Evolutionary conservation across 2,113 vertebrate species (phyloP).

Genomic region (Himantopus leucocephalus): DNA sequence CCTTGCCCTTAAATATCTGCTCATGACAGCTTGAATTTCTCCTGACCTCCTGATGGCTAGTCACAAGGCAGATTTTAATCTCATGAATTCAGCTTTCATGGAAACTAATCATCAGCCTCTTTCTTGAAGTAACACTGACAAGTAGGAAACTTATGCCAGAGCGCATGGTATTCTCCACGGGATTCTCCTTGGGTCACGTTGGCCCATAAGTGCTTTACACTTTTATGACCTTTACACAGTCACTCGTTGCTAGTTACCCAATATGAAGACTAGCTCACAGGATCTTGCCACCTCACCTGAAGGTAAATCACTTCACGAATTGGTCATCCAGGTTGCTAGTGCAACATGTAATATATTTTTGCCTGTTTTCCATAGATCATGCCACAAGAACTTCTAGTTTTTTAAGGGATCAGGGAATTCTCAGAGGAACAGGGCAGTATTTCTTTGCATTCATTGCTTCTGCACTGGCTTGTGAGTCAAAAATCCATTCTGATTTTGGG

Average conservation of each 20-base stretch:
- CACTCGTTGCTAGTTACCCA: not conserved
- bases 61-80: not conserved
- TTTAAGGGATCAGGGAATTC: not conserved
- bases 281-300: not conserved
- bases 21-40: not conserved
- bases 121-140: not conserved
- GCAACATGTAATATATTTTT: not conserved
- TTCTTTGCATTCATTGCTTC: not conserved
- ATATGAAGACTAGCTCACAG: not conserved
- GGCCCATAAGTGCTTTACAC: not conserved
- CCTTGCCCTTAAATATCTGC: not conserved
- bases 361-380: not conserved
- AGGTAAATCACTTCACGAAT: not conserved
- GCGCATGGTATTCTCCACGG: not conserved
- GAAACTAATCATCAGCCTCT: not conserved
- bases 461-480: not conserved
- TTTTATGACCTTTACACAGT: not conserved
- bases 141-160: not conserved
- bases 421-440: not conserved
- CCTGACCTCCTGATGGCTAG: not conserved
- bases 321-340: fast-evolving
- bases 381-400: not conserved
- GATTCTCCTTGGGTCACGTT: fast-evolving
- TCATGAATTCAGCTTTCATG: not conserved
- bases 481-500: not conserved